phyloP scores from a whole-genome alignment of 1,140 invertebrate species.

The Ceratina japonica region DNA sequence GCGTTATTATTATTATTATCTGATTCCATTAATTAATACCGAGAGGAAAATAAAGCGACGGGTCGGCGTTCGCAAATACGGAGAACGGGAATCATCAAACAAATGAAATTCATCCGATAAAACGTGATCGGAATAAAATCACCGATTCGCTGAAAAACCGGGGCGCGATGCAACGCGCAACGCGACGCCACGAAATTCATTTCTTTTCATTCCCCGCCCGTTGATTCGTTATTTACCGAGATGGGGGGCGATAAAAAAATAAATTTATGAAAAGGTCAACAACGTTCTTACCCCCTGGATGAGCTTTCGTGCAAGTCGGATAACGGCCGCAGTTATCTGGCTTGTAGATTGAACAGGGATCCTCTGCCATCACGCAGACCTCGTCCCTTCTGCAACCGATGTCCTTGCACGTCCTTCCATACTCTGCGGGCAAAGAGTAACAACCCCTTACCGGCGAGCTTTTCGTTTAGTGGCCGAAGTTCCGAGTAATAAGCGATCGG shows the following conservation, averaged over 20 bases:
- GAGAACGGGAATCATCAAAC: too few species aligned
- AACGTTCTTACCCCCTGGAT: constrained; percentile 63
- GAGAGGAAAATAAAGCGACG: too few species aligned
- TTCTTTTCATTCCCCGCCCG: neutral
- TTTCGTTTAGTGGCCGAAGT: constrained; percentile 32
- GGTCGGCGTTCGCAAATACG: too few species aligned
- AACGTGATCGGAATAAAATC: neutral
- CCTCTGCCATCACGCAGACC: constrained; percentile 85
- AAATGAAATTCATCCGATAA: neutral
- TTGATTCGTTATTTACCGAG: neutral
- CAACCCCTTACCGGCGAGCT: neutral
- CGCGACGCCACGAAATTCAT: neutral
- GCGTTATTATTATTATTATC: too few species aligned
- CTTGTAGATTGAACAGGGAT: constrained; percentile 82
- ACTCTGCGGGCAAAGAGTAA: constrained; percentile 82
- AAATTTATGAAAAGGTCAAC: constrained; percentile 25
- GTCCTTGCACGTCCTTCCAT: constrained; percentile 86
- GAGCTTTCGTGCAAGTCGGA: constrained; percentile 83
- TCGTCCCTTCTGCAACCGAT: constrained; percentile 87
- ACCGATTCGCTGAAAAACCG: neutral
- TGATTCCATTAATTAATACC: too few species aligned
- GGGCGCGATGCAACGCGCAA: too few species aligned
- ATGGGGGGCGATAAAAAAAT: neutral
- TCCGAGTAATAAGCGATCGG: constrained; percentile 25
- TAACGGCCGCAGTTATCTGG: constrained; percentile 83